Percentiles rank a stretch among this genome's conserved stretches.
Conservation (phyloP, 2,113 vertebrate species). For the Megaleporinus macrocephalus region DNA sequence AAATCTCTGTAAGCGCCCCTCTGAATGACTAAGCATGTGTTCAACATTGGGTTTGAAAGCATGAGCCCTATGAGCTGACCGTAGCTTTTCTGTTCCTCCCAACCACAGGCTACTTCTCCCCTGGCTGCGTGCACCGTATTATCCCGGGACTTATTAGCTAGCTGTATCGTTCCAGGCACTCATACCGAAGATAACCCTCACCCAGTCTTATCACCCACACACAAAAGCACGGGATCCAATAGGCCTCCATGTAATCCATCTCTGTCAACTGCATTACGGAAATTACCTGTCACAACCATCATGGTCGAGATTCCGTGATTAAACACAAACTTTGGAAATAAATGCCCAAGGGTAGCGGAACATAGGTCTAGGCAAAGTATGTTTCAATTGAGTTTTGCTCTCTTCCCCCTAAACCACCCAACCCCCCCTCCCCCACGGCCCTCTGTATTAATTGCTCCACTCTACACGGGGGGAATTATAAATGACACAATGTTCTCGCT, state of each 20-base stretch:
- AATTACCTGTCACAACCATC: conserved; percentile 90
- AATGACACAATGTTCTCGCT: conserved; percentile 61
- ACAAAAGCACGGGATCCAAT: conserved; percentile 80
- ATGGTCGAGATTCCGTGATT: conserved; percentile 85
- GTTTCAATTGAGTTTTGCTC: conserved; percentile 66
- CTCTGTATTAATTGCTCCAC: conserved; percentile 65
- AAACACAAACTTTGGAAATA: conserved; percentile 79
- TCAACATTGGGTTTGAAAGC: background rate
- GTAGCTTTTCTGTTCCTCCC: conserved; percentile 36
- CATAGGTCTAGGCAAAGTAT: conserved; percentile 67
- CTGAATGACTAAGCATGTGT: no score
- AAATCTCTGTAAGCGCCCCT: background rate
- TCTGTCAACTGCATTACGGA: conserved; percentile 88
- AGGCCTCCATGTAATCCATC: conserved; percentile 83
- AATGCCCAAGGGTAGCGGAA: conserved; percentile 78
- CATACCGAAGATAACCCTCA: conserved; percentile 79
- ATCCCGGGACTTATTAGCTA: conserved; percentile 82
- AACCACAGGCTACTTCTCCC: conserved; percentile 54
- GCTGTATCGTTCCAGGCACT: conserved; percentile 74
- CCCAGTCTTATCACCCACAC: conserved; percentile 80
- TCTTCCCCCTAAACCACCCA: background rate
- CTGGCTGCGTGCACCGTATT: conserved; percentile 66
- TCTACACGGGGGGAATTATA: conserved; percentile 68
- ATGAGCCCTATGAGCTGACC: background rate
- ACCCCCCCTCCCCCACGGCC: background rate